Conservation (phyloP, 1,140 invertebrate genomes). For the Ips nitidus region DNA sequence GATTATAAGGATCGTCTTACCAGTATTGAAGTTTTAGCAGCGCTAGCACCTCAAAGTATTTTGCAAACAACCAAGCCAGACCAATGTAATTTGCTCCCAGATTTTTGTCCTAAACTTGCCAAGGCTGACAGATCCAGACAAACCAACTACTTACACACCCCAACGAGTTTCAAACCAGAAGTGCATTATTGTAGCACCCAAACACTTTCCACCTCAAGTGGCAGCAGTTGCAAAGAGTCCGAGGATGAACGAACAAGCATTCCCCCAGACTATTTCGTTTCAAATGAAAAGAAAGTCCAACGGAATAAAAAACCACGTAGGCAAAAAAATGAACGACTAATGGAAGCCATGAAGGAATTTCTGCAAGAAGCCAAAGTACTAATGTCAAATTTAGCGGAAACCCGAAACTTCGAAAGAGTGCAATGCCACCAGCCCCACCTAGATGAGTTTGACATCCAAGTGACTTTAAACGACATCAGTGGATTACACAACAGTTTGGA, state of each 20-base stretch:
- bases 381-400: constrained; percentile 46
- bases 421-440: constrained; percentile 10
- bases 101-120: constrained; percentile 10
- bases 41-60: constrained; percentile 12
- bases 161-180: background rate
- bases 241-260: constrained; percentile 25
- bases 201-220: background rate
- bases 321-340: constrained; percentile 36
- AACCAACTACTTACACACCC: too few species aligned
- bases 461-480: constrained; percentile 42
- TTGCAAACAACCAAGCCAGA: background rate
- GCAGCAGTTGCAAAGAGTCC: constrained; percentile 8
- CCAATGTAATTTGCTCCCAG: constrained; percentile 8
- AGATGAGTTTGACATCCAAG: constrained; percentile 45
- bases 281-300: constrained; percentile 43
- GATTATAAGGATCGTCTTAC: constrained; percentile 5
- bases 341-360: constrained; percentile 49
- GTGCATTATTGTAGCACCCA: background rate
- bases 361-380: constrained; percentile 49
- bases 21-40: constrained; percentile 13
- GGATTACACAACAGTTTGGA: constrained; percentile 25
- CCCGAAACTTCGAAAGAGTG: background rate
- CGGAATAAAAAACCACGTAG: constrained; percentile 31
- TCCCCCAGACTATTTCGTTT: constrained; percentile 44
- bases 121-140: background rate